Evolutionary conservation across 2,113 vertebrate species (phyloP), one percentile per base, ranked within the genome.

Genomic region (Apistogramma diplotaenia): DNA sequence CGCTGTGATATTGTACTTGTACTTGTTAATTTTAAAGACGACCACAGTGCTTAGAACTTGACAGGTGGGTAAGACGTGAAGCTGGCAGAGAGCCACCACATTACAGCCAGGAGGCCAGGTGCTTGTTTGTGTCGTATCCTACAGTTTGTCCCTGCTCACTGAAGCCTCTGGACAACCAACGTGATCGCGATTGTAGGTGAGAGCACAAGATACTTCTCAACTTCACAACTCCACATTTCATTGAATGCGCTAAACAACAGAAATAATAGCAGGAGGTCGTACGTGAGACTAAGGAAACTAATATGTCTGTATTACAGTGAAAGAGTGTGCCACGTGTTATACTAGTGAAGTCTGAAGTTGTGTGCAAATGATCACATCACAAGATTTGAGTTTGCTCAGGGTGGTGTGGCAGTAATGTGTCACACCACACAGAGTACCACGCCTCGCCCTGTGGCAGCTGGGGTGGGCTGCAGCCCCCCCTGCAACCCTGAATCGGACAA

Each of bases 31-130:
- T 79, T 83, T 51, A 81, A 79, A 86, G 73, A 67, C 82, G 83
- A 54, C 72, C 40, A 6, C 75, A 49, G 61, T 25, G 55, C 71
- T 79, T 59, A 70, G 43, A 58, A 58, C 31, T 51, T 67, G 82
- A 89, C 86, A 89, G 84, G 71, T 86, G 79, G 76, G 40, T 74
- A 86, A 87, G 73, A 65, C 85, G 76, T 57, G 61, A 80, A 54
- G 10, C 51, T 58, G 84, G 84, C 79, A 27, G 79, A 2, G 55
- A 18, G 73, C 74, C 74, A 74, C 65, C 23, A 11, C 76, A 51
- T 78, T 54, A 4, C 46, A 77, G 65, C 15, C 18, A n/a, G 31
- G 49, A 19, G 25, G 54, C n/a, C 25, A 74, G 51, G 57, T 43
- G 23, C 21, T 78, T 49, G 5, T 58, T 80, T 71, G 81, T 78